phyloP scores from a whole-genome alignment of 2,888 invertebrate genomes.

The Pyrgus malvae region DNA sequence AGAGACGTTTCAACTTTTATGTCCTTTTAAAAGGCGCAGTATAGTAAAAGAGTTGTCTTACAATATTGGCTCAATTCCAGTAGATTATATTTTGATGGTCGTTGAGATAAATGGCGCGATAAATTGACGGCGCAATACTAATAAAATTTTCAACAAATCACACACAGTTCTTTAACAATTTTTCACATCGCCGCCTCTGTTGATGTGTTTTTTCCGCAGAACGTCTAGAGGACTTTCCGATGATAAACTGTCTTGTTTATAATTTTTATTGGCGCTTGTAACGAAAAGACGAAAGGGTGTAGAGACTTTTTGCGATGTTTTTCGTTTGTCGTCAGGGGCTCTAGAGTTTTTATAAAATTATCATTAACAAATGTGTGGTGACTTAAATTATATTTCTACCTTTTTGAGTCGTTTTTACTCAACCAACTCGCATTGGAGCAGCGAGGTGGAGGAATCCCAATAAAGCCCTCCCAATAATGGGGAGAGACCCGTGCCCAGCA shows the following conservation, averaged over 20 bases:
- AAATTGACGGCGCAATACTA: slow-evolving; percentile 28
- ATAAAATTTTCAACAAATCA: slow-evolving; percentile 32
- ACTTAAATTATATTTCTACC: too few relatives aligned
- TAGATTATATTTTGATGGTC: slow-evolving; percentile 24
- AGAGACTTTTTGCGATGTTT: too few relatives aligned
- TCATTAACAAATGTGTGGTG: too few relatives aligned
- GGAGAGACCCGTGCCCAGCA: too few relatives aligned
- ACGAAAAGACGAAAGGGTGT: too few relatives aligned
- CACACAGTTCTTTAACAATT: slow-evolving; percentile 15
- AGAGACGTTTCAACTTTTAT: neutral
- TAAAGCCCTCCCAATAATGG: too few relatives aligned
- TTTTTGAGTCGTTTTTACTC: too few relatives aligned
- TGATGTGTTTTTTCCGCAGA: slow-evolving; percentile 35
- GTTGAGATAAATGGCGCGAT: slow-evolving; percentile 23
- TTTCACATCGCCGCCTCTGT: slow-evolving; percentile 33
- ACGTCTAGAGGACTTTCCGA: slow-evolving; percentile 54
- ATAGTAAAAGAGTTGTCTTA: neutral
- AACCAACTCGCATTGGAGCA: too few relatives aligned
- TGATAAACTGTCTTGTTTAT: slow-evolving; percentile 51
- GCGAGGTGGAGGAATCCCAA: too few relatives aligned
- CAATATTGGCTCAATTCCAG: slow-evolving; percentile 15
- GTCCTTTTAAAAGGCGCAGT: slow-evolving; percentile 1
- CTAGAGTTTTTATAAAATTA: too few relatives aligned
- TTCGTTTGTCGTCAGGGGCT: too few relatives aligned
- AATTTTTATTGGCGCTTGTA: slow-evolving; percentile 2